Conservation (phyloP, 2,797 vertebrate genomes). For the Synanceia verrucosa region DNA sequence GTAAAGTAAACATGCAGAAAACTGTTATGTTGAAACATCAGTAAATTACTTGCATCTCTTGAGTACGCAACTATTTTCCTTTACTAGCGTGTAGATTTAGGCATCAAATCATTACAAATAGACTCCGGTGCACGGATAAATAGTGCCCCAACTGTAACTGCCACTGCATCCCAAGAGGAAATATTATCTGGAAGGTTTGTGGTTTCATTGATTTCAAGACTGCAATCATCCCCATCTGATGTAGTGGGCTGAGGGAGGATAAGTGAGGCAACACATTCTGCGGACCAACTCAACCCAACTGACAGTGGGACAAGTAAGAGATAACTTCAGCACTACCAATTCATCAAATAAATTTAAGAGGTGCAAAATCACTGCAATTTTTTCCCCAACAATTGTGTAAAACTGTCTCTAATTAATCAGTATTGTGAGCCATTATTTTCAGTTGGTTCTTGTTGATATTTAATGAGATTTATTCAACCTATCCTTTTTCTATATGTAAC, state of each 20-base stretch:
- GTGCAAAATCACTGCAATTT: slow-evolving; percentile 18
- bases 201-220: slow-evolving; percentile 83
- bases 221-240: slow-evolving; percentile 83
- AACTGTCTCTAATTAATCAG: slow-evolving; percentile 22
- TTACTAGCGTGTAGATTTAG: slow-evolving; percentile 20
- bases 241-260: slow-evolving; percentile 74
- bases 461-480: background rate
- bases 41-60: background rate
- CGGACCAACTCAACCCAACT: slow-evolving; percentile 42
- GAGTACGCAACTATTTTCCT: background rate
- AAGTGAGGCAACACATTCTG: slow-evolving; percentile 54
- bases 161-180: slow-evolving; percentile 67
- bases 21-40: background rate
- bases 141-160: slow-evolving; percentile 62
- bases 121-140: slow-evolving; percentile 53
- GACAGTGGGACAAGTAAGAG: slow-evolving; percentile 52
- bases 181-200: slow-evolving; percentile 82
- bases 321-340: slow-evolving; percentile 47
- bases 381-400: slow-evolving; percentile 10
- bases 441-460: background rate
- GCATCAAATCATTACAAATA: slow-evolving; percentile 5
- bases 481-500: background rate
- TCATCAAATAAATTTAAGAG: slow-evolving; percentile 13
- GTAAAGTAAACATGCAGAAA: slow-evolving; percentile 11
- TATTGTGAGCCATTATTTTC: too few relatives aligned